phyloP scores from a whole-genome alignment of 2,797 vertebrate genomes.

The Molossus alvarezi region DNA sequence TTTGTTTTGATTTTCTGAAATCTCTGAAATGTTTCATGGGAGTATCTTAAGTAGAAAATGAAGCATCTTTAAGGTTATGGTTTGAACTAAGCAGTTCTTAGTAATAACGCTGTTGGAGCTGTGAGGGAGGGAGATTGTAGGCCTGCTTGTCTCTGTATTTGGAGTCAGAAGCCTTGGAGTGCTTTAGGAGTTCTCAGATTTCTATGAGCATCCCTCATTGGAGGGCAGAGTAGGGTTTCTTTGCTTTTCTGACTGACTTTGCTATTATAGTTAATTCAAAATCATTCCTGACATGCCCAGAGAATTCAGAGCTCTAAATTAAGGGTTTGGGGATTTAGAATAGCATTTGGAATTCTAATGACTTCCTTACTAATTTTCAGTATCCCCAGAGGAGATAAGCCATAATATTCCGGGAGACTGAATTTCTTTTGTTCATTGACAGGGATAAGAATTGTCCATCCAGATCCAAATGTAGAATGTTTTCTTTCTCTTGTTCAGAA shows the following conservation, averaged over 20 bases:
- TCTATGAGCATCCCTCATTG: not conserved
- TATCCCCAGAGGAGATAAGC: conserved; percentile 37
- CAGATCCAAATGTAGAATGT: conserved; percentile 26
- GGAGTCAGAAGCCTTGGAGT: not conserved
- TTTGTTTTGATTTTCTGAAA: conserved; percentile 24
- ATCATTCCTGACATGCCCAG: conserved; percentile 27
- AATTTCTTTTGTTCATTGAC: conserved; percentile 47
- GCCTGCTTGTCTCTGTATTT: not conserved
- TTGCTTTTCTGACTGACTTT: conserved; percentile 54
- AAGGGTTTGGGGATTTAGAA: conserved; percentile 42
- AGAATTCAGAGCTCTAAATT: conserved; percentile 48
- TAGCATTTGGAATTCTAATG: conserved; percentile 60
- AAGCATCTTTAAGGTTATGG: not conserved
- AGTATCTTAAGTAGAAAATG: conserved; percentile 35
- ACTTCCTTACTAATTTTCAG: conserved; percentile 50
- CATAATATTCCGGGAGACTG: not conserved
- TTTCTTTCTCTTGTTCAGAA: conserved; percentile 48
- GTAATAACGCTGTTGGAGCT: not conserved
- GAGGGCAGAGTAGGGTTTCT: not conserved
- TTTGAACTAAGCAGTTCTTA: conserved; percentile 8
- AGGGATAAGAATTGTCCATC: not conserved
- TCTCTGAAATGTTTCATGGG: conserved; percentile 18
- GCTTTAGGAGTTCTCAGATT: not conserved
- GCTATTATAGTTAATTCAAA: conserved; percentile 39
- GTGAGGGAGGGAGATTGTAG: not conserved